Percentiles rank a stretch among this genome's conserved stretches.
These are phyloP conservation scores for Antechinus stuartii DNA, from an alignment of 2,113 vertebrate species.

Conservation along the genomic window DNA sequence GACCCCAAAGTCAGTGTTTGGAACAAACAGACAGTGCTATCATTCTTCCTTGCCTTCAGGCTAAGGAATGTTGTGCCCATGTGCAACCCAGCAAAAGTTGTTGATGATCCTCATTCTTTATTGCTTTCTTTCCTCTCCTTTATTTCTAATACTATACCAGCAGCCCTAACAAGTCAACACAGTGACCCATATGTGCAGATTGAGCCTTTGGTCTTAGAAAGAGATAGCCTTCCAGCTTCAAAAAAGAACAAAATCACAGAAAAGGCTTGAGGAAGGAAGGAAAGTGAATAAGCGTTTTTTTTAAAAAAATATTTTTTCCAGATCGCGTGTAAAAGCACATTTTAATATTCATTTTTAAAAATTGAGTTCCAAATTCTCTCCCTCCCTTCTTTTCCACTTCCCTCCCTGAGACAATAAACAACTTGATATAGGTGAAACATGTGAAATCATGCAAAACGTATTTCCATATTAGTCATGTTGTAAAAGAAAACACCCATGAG, in stretches of 20 bases:
- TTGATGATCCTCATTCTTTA: background rate
- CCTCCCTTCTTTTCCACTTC: background rate
- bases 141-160: background rate
- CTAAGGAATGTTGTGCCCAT: background rate
- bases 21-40: background rate
- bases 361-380: background rate
- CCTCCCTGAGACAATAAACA: background rate
- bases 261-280: background rate
- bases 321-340: background rate
- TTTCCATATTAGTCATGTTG: background rate
- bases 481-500: background rate
- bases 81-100: background rate
- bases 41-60: background rate
- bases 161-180: background rate
- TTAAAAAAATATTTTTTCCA: background rate
- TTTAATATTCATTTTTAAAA: background rate
- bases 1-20: conserved; percentile 14
- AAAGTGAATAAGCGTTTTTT: background rate
- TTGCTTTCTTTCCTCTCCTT: background rate
- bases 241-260: background rate
- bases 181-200: too few relatives aligned
- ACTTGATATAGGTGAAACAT: background rate
- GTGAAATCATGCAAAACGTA: background rate
- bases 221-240: background rate
- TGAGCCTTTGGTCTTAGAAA: background rate